Base-by-base conservation (phyloP, 2,888 invertebrate genomes). In the Thymelicus acteon region DNA sequence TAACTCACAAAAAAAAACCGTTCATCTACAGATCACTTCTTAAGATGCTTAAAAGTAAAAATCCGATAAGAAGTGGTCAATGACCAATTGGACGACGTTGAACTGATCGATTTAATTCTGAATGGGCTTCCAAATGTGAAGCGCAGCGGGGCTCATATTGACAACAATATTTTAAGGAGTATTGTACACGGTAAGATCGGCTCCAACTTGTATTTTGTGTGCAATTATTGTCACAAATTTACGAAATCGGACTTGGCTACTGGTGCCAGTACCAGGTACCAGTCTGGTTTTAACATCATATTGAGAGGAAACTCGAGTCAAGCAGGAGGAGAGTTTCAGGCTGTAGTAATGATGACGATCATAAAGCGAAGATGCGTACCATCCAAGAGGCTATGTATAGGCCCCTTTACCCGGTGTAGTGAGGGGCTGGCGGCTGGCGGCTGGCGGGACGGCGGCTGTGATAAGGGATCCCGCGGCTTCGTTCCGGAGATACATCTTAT, bases 391-490 rank as follows among this genome's bases (percentile, higher is more conserved):
- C 6, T 12, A 54, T 54, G 54, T 54, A 10, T 10, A 54, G 10
- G 10, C 54, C 19, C 5, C 54, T 54, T 54, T 54, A 54, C 52
- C 5, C 10, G 8, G 8, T 19, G 8, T 24, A 54, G 24, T n/a
- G 10, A 54, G 54, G 54, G 10, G 3, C 54, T 10, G 54, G 24
- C 7, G n/a, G 10, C 10, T 10, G 49, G 2, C 7, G 5, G 49
- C 15, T 24, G 49, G 15, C 19, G 6, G 6, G 49, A 7, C 0
- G 19, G 15, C 19, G 6, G 19, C 6, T 7, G 15, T 40, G 65
- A 66, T 58, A 47, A 65, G 47, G 58, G 66, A 13, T 66, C 66
- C 66, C 47, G 58, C 47, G 39, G 67, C 48, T 57, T 31, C 67
- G 52, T 6, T 7, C 40, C 47, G 47, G 31, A 44, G 67, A 62